Base-by-base conservation (phyloP, 1,140 invertebrate species). In the Argopecten irradians region DNA sequence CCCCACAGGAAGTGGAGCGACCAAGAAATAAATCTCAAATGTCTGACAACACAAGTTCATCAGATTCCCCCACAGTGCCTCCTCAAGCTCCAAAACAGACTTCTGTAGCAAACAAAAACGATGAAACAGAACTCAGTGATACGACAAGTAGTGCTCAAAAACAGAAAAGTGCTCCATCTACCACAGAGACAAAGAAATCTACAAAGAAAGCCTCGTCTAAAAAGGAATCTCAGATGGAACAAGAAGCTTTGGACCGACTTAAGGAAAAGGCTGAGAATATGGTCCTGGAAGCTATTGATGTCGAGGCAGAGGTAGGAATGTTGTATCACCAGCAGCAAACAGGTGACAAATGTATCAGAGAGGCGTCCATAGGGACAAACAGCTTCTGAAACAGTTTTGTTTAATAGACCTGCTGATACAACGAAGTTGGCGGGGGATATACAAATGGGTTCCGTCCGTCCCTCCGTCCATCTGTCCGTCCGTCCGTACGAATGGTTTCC, bases 231-330 rank as follows among this genome's bases (percentile, higher is more conserved):
- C 87, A 90, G 87, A 90, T 85, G 32, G 93, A 93, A 43, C 90
- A 90, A 33, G 92, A 92, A 86, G 90, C 93, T 43, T 93, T 96
- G 86, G 94, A 95, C 34, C 93, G 95, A 88, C 96, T 98, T 94
- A 96, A 97, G 91, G 97, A 97, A 94, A 97, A 97, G 36, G 97
- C 97, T 1, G 97, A 97, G 92, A 97, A 97, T 93, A 95, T 97
- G 83, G 97, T 98, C 0, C 82, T 90, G 35, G 97, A 97, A 19
- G 97, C 97, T 94, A 94, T 94, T 90, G 94, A 93, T 84, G 92
- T 92, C 34, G 95, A 95, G 85, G 86, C 92, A 86, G 85, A 91
- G 82, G 85, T 89, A 86, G 41, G 35, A 32, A 82, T 84, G 16
- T 86, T 34, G 93, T 93, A 22, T 39, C 36, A 39, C 36, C 3